These are phyloP conservation scores for Cherax destructor DNA, from an alignment of 1,140 invertebrate genomes.

Conservation along the genomic window DNA sequence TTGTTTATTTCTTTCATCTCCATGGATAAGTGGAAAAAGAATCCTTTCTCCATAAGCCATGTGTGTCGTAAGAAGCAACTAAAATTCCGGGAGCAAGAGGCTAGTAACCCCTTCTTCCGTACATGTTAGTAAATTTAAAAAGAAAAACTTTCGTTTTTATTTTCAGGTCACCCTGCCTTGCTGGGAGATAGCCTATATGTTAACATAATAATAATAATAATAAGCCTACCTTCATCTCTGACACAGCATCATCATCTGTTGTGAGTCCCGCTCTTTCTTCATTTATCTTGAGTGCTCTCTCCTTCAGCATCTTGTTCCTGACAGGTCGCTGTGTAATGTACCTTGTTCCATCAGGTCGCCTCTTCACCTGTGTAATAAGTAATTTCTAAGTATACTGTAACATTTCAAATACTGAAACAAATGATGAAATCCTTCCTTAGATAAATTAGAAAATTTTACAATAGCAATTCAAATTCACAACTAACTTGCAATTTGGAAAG, in stretches of 20 bases:
- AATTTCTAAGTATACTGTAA: conserved; percentile 59
- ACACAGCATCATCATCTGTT: conserved; percentile 88
- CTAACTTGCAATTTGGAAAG: too few relatives aligned
- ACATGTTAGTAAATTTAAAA: too few relatives aligned
- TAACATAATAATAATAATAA: too few relatives aligned
- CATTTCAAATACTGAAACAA: conserved; percentile 71
- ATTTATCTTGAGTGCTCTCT: conserved; percentile 82
- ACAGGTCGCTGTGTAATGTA: conserved; percentile 86
- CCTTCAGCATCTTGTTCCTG: conserved; percentile 82
- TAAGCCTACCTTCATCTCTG: conserved; percentile 83
- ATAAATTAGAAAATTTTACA: background rate
- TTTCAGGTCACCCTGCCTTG: too few relatives aligned
- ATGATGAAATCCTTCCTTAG: conserved; percentile 73
- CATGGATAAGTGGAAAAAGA: too few relatives aligned
- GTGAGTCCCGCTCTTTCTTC: conserved; percentile 85
- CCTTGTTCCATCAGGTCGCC: conserved; percentile 85
- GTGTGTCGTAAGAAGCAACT: too few relatives aligned
- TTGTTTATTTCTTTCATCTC: too few relatives aligned
- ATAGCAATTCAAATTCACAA: conserved; percentile 38
- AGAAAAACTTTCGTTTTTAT: too few relatives aligned
- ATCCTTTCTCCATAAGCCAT: too few relatives aligned
- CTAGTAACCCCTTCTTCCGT: too few relatives aligned
- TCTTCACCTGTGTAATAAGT: conserved; percentile 81
- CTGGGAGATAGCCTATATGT: too few relatives aligned
- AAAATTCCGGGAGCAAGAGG: too few relatives aligned